These are phyloP conservation scores for Thripadectes ignobilis DNA, from an alignment of 2,797 vertebrate species.

Conservation along the genomic window DNA sequence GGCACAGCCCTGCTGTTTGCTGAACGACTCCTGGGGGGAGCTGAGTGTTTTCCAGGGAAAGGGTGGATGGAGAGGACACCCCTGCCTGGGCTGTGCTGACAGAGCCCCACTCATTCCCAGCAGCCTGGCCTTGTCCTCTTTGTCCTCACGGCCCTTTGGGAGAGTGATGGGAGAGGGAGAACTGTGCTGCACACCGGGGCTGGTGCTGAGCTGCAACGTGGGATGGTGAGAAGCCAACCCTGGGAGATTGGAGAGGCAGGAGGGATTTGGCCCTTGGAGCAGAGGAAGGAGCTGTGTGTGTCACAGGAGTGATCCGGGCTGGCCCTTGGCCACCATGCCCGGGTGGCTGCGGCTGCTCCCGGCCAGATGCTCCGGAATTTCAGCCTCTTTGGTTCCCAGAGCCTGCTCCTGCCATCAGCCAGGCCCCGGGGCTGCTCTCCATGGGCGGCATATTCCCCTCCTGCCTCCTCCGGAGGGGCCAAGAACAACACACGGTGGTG, in stretches of 20 bases:
- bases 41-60: not conserved
- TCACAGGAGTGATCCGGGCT: not conserved
- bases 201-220: not conserved
- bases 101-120: not conserved
- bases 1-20: not conserved
- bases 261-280: not conserved
- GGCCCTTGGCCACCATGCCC: not conserved
- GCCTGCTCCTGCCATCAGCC: not conserved
- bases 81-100: fast-evolving
- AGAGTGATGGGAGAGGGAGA: not conserved
- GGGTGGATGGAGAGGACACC: not conserved
- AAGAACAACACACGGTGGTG: not conserved
- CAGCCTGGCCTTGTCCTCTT: not conserved
- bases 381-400: not conserved
- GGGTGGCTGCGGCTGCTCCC: not conserved
- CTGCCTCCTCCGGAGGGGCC: not conserved
- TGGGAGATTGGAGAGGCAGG: not conserved
- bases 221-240: not conserved
- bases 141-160: fast-evolving
- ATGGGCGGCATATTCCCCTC: not conserved
- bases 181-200: fast-evolving
- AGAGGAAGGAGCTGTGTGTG: fast-evolving
- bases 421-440: not conserved
- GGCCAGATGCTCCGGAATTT: not conserved
- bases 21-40: not conserved